Evolutionary conservation across 1,140 invertebrate species (phyloP), one percentile per base, ranked within the genome.

Genomic region (Rhynchophorus ferrugineus): DNA sequence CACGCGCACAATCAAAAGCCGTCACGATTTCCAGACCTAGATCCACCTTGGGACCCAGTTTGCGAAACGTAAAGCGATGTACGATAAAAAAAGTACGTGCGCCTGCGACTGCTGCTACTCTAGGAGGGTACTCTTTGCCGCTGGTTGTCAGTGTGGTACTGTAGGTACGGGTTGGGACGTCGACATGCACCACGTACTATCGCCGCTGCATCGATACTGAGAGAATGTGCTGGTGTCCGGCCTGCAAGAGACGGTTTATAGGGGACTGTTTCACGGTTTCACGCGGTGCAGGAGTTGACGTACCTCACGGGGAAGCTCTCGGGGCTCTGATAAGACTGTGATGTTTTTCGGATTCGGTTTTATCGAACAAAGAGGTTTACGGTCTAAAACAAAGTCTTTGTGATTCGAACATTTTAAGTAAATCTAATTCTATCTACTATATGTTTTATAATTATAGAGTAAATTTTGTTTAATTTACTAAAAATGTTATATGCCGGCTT

Each of bases 221-320:
- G 49, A 52, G 49, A 52, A 43, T 52, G 49, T 52, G 34, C 42
- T 41, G 24, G 24, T 29, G 24, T 52, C 34, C 13, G 24, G 43
- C 43, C 49, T 37, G 49, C 49, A 52, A 52, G 49, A 52, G 49
- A 33, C 43, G 42, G 42, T 52, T 52, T n/a, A n/a, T n/a, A n/a
- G n/a, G n/a, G n/a, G n/a, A n/a, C n/a, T n/a, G n/a, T 52, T 52
- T 39, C 42, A 14, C 43, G 49, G 24, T 42, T 52, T 52, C 49
- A 52, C 49, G 49, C 45, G 49, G 41, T 35, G 42, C 34, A 45
- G 33, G 16, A 38, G 43, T 14, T 39, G 49, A 52, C 42, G 49
- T 52, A 24, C 1, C 6, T 43, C n/a, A 38, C 37, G 39, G 45
- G 45, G 39, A 47, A 47, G 45, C 45, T 47, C 45, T 38, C 9